These are phyloP conservation scores for Drosophila gaucha DNA, from an alignment of 2,888 invertebrate genomes.

Conservation along the genomic window DNA sequence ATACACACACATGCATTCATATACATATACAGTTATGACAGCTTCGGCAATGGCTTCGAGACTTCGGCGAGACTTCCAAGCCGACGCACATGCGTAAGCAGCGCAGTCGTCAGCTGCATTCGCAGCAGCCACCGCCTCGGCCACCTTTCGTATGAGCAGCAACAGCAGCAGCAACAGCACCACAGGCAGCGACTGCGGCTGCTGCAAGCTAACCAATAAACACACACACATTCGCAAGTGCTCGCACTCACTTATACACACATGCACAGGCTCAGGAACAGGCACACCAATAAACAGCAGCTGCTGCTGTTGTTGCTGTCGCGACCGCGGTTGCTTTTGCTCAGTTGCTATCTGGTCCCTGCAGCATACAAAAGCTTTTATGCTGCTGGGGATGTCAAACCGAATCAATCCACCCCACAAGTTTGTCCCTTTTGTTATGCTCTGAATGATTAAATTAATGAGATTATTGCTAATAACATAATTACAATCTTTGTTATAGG, in stretches of 20 bases:
- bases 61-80: constrained; percentile 38
- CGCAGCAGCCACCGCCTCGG: constrained; percentile 13
- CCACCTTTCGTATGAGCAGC: constrained; percentile 16
- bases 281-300: constrained; percentile 36
- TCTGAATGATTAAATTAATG: background rate
- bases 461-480: background rate
- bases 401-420: constrained; percentile 34
- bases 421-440: constrained; percentile 32
- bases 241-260: constrained; percentile 6
- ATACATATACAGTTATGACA: constrained; percentile 15
- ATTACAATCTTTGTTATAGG: background rate
- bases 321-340: constrained; percentile 12
- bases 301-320: constrained; percentile 27
- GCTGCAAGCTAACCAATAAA: constrained; percentile 46
- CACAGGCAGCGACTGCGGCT: constrained; percentile 13
- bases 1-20: background rate
- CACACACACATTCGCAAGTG: constrained; percentile 20
- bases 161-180: background rate
- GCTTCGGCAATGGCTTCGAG: constrained; percentile 43
- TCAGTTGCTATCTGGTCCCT: constrained; percentile 25
- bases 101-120: constrained; percentile 54
- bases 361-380: constrained; percentile 56
- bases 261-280: background rate
- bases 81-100: constrained; percentile 64
- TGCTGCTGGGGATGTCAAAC: constrained; percentile 22